These are phyloP conservation scores for Anastrepha obliqua DNA, from an alignment of 1,140 invertebrate genomes.

Conservation along the genomic window DNA sequence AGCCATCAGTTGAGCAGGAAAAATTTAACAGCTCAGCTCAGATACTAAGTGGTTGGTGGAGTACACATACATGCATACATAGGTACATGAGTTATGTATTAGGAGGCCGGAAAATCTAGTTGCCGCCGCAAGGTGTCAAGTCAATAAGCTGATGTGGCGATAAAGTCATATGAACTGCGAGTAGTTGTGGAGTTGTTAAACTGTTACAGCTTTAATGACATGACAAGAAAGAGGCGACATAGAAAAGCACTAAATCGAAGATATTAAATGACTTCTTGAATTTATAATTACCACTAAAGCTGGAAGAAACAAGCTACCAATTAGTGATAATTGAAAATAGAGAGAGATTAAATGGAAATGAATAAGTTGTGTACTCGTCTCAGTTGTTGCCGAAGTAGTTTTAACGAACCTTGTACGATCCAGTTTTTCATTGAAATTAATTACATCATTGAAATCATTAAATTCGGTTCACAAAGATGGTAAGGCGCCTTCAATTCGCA, in stretches of 20 bases:
- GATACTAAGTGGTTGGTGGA: not conserved
- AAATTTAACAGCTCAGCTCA: not conserved
- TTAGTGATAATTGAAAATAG: slow-evolving; percentile 39
- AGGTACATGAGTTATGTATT: not conserved
- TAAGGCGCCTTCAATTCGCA: no score
- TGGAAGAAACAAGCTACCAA: not conserved
- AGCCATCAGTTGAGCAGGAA: not conserved
- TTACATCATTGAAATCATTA: no score
- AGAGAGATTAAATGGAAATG: not conserved
- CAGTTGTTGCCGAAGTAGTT: not conserved
- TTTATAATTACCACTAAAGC: slow-evolving; percentile 39
- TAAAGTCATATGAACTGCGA: not conserved
- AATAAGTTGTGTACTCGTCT: not conserved
- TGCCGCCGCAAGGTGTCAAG: slow-evolving; percentile 35
- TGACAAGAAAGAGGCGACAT: slow-evolving; percentile 26
- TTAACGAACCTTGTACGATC: no score
- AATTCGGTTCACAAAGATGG: no score
- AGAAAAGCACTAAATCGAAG: slow-evolving; percentile 47
- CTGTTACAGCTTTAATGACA: not conserved
- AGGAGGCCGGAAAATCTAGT: slow-evolving; percentile 38
- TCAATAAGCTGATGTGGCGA: slow-evolving; percentile 46
- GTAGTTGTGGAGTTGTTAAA: not conserved
- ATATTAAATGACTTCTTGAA: slow-evolving; percentile 28
- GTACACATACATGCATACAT: not conserved
- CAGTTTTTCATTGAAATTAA: no score